phyloP scores from a whole-genome alignment of 2,113 vertebrate genomes.

The Indicator maculatus region DNA sequence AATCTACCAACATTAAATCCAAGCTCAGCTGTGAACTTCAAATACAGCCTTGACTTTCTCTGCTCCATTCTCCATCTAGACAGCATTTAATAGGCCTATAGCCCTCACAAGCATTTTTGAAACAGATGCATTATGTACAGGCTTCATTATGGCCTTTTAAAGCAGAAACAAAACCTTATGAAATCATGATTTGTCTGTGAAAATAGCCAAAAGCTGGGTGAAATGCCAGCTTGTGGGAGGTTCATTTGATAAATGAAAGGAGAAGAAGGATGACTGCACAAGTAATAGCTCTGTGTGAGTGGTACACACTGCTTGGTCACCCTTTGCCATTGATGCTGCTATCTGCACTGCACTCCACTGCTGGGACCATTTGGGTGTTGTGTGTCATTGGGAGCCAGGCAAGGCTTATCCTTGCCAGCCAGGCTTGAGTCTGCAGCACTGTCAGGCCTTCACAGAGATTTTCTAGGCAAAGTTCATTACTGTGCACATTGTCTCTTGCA shows the following conservation, averaged over 20 bases:
- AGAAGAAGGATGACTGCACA: background rate
- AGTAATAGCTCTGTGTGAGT: background rate
- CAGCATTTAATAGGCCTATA: background rate
- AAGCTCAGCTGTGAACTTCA: background rate
- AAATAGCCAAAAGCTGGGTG: background rate
- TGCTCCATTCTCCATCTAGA: background rate
- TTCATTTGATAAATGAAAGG: background rate
- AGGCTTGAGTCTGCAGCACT: background rate
- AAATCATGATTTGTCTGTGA: background rate
- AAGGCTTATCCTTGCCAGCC: background rate
- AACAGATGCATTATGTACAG: background rate
- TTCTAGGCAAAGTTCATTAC: background rate
- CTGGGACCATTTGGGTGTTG: fast-evolving
- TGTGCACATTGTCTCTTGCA: fast-evolving
- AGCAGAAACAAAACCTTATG: background rate
- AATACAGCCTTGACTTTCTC: background rate
- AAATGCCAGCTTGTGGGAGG: background rate
- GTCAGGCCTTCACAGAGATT: background rate
- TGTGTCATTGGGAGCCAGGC: background rate
- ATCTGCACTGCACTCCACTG: background rate
- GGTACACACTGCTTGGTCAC: background rate
- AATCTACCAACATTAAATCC: background rate
- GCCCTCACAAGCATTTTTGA: background rate
- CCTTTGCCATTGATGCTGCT: fast-evolving
- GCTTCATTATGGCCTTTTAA: background rate